Percentiles rank a stretch among this genome's conserved stretches.
phyloP scores from a whole-genome alignment of 2,113 vertebrate genomes.

The Cavia aperea region DNA sequence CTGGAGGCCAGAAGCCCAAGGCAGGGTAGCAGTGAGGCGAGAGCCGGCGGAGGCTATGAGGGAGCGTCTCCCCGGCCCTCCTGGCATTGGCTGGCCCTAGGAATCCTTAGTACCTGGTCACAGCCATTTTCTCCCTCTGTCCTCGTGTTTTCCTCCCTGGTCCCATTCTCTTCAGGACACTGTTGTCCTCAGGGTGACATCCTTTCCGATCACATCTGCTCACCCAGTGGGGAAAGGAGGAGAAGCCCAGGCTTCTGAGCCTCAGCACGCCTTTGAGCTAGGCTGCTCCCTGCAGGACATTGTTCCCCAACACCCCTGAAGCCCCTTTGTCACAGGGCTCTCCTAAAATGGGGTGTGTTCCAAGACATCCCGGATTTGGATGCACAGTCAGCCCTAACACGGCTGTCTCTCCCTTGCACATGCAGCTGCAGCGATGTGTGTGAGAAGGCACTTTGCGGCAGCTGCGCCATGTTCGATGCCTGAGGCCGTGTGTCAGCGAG shows the following conservation, averaged over 20 bases:
- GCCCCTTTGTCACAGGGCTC: too few species aligned
- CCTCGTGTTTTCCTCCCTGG: fast-evolving
- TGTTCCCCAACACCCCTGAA: neutral
- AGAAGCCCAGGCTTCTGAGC: too few species aligned
- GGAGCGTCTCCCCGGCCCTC: neutral
- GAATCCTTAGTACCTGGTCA: fast-evolving
- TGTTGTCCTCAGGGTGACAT: fast-evolving
- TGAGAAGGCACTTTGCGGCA: conserved; percentile 74
- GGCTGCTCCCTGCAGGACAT: neutral
- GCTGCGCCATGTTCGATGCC: conserved; percentile 75
- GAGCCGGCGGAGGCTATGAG: neutral
- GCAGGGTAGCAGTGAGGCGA: fast-evolving
- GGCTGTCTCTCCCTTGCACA: neutral
- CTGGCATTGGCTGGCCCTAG: too few species aligned
- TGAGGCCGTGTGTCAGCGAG: conserved; percentile 53
- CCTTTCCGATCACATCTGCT: fast-evolving
- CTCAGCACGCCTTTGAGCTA: neutral
- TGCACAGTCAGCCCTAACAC: fast-evolving
- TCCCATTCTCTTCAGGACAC: fast-evolving
- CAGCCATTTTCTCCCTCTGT: fast-evolving
- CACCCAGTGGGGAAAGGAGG: too few species aligned
- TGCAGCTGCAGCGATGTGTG: conserved; percentile 70
- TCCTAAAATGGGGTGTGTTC: neutral
- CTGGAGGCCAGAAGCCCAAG: fast-evolving
- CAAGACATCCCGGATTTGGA: neutral